A percentile compares a stretch with the other conserved stretches of the same genome.
Evolutionary conservation across 1,140 invertebrate genomes (phyloP).

Genomic region (Phortica variegata): DNA sequence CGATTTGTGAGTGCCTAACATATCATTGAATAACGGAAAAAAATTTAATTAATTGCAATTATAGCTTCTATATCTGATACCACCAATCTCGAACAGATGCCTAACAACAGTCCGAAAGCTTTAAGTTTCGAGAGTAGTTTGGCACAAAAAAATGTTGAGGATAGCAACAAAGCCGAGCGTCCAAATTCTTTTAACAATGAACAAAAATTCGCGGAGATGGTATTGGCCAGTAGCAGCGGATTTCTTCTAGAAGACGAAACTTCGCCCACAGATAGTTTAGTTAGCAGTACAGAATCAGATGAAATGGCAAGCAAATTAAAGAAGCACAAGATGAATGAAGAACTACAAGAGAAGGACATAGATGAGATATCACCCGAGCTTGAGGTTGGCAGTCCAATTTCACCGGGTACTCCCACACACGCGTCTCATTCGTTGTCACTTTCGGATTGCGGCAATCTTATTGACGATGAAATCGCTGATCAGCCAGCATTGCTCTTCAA

Average conservation of each 20-base stretch:
- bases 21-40: neutral
- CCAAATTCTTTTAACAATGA: constrained; percentile 66
- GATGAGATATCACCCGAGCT: constrained; percentile 50
- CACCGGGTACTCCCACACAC: constrained; percentile 74
- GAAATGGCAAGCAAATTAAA: constrained; percentile 56
- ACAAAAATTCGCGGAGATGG: constrained; percentile 73
- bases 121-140: constrained; percentile 21
- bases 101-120: constrained; percentile 8
- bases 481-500: constrained; percentile 81
- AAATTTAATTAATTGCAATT: constrained; percentile 1
- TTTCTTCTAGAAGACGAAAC: constrained; percentile 73
- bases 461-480: constrained; percentile 88
- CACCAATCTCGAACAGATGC: constrained; percentile 11
- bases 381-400: constrained; percentile 58
- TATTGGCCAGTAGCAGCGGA: constrained; percentile 68
- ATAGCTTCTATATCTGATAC: constrained; percentile 46
- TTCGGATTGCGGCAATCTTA: constrained; percentile 69
- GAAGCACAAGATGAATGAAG: constrained; percentile 49
- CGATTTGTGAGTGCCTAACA: constrained; percentile 39
- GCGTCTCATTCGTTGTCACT: constrained; percentile 75
- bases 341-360: constrained; percentile 51
- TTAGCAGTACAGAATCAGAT: constrained; percentile 68
- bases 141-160: neutral
- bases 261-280: constrained; percentile 75
- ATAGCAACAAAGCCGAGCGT: constrained; percentile 27